Conservation (phyloP, 2,113 vertebrate species). For the Oostethus manadensis region DNA sequence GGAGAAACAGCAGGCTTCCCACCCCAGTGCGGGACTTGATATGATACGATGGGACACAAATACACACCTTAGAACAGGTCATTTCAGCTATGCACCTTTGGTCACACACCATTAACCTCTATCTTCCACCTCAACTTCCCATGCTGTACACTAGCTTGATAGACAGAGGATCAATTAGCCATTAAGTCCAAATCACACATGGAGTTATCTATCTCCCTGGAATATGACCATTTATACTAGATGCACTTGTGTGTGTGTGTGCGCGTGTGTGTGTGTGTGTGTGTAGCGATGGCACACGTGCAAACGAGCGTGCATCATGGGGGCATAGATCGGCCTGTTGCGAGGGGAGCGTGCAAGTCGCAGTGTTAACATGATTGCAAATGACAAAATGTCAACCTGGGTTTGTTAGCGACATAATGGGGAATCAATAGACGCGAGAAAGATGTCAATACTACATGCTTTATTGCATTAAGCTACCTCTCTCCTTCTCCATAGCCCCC, state of each 20-base stretch:
- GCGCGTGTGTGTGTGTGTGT: constrained; percentile 20
- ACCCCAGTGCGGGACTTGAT: constrained; percentile 37
- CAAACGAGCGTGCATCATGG: constrained; percentile 53
- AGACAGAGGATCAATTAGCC: constrained; percentile 10
- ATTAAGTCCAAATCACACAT: constrained; percentile 8
- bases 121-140: constrained; percentile 23
- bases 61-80: constrained; percentile 50
- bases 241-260: constrained; percentile 24
- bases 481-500: constrained; percentile 51
- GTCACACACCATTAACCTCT: constrained; percentile 62
- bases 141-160: constrained; percentile 5
- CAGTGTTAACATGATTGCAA: constrained; percentile 79
- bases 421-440: constrained; percentile 77
- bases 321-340: constrained; percentile 60
- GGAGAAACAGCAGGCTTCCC: constrained; percentile 53
- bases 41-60: constrained; percentile 52
- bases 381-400: constrained; percentile 82
- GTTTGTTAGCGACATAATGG: constrained; percentile 81
- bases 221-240: constrained; percentile 17
- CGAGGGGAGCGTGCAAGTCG: constrained; percentile 64
- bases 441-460: constrained; percentile 80
- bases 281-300: constrained; percentile 40
- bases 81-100: constrained; percentile 49
- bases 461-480: constrained; percentile 74
- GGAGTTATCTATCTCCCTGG: background rate